Base-by-base conservation (phyloP, 1,140 invertebrate species). In the Ctenoplectra terminalis region DNA sequence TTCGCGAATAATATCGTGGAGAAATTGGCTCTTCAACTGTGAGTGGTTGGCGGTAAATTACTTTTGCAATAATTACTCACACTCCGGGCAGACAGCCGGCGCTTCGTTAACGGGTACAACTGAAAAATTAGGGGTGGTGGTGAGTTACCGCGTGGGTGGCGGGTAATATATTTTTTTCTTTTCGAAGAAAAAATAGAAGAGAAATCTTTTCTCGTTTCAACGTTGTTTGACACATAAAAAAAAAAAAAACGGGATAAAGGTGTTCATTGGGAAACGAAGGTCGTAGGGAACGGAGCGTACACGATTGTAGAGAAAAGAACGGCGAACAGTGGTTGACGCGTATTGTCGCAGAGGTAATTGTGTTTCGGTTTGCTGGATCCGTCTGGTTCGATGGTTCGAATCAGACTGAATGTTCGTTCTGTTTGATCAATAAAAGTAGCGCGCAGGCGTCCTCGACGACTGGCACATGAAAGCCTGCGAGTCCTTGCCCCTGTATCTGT, bases 381-480 rank as follows among this genome's bases (percentile, higher is more conserved):
- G 74, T 76, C 79, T 84, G 83, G 61, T 85, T 88, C 83, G 87
- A 88, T 87, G 72, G 79, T 60, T 88, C 85, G 85, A 88, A 84
- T 72, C 74, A 58, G 78, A 88, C 82, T 87, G 83, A 87, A 85
- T 82, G 87, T 83, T 85, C 82, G 80, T 71, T 73, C 75, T 50
- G 85, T 82, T 87, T 88, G 86, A 88, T 88, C 87, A 88, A 88
- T 88, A 88, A 87, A 87, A 87, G 86, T 79, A 88, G 64, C 86
- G 87, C 87, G 87, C 87, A 88, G 71, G 87, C 87, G 87, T 87
- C 31, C 82, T 87, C 74, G 82, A 31, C 52, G 72, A 52, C 50
- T 83, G 76, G 81, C 75, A 83, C 84, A 75, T 56, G 81, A 80
- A 66, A 75, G 83, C 60, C 29, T 85, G 70, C 52, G 64, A 75